Evolutionary conservation across 2,797 vertebrate genomes (phyloP).

Genomic region (Acrossocheilus wenchowensis): DNA sequence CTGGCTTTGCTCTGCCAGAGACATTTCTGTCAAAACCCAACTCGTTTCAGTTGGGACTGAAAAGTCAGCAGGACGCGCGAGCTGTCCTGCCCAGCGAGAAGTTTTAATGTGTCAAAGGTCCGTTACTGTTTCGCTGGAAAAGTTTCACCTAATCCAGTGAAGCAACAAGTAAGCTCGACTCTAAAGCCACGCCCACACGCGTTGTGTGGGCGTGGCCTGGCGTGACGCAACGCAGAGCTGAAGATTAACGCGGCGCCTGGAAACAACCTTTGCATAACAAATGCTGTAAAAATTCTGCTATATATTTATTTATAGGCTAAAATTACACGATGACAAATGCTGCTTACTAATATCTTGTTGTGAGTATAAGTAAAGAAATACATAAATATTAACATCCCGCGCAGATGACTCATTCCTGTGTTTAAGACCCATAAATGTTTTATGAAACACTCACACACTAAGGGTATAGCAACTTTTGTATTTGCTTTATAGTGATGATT

Average conservation of each 20-base stretch:
- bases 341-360: background rate
- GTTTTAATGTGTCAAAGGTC: background rate
- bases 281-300: background rate
- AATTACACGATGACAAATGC: background rate
- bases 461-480: background rate
- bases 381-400: background rate
- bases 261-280: background rate
- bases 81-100: background rate
- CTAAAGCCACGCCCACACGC: constrained; percentile 7
- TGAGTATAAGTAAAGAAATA: background rate
- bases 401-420: background rate
- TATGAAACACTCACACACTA: background rate
- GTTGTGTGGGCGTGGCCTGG: background rate
- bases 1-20: constrained; percentile 74
- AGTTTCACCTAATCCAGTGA: constrained; percentile 41
- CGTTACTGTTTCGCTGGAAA: constrained; percentile 17
- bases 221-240: constrained; percentile 1
- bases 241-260: background rate
- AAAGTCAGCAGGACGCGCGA: background rate
- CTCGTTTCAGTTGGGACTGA: background rate
- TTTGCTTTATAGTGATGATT: background rate
- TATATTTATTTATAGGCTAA: background rate
- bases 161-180: constrained; percentile 35
- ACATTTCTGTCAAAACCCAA: constrained; percentile 69
- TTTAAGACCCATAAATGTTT: background rate